phyloP scores from a whole-genome alignment of 2,797 vertebrate species.

The Avahi laniger region DNA sequence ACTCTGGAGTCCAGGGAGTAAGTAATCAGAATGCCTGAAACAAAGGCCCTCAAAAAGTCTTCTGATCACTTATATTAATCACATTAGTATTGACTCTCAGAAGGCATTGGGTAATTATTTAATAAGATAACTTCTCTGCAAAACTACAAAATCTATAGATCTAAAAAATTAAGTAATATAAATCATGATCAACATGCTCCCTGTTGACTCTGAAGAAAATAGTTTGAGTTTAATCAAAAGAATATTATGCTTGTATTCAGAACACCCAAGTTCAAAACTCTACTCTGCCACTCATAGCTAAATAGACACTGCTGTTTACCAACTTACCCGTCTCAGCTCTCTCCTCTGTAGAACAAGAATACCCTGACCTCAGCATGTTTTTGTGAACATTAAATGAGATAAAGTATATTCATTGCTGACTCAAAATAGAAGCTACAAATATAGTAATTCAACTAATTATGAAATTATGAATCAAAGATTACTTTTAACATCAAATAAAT shows the following conservation, averaged over 20 bases:
- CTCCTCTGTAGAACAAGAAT: not conserved
- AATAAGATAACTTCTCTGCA: not conserved
- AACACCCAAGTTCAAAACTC: not conserved
- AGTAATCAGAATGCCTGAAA: not conserved
- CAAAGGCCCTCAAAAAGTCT: not conserved
- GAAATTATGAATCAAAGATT: not conserved
- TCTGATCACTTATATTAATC: constrained; percentile 1
- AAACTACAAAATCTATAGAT: constrained; percentile 15
- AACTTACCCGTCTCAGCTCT: not conserved
- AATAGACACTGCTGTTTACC: not conserved
- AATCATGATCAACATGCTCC: not conserved
- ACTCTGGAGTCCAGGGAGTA: not conserved
- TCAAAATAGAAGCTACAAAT: not conserved
- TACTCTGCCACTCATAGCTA: not conserved
- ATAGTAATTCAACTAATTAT: constrained; percentile 5
- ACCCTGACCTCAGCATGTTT: not conserved
- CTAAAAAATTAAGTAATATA: not conserved
- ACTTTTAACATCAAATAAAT: constrained; percentile 33
- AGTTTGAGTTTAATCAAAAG: not conserved
- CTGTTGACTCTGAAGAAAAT: not conserved
- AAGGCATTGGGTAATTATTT: not conserved
- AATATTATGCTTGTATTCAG: not conserved
- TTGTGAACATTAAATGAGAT: not conserved
- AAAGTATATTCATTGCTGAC: not conserved
- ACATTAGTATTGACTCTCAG: not conserved